phyloP scores from a whole-genome alignment of 2,113 vertebrate species.

The Nyctibius bracteatus region DNA sequence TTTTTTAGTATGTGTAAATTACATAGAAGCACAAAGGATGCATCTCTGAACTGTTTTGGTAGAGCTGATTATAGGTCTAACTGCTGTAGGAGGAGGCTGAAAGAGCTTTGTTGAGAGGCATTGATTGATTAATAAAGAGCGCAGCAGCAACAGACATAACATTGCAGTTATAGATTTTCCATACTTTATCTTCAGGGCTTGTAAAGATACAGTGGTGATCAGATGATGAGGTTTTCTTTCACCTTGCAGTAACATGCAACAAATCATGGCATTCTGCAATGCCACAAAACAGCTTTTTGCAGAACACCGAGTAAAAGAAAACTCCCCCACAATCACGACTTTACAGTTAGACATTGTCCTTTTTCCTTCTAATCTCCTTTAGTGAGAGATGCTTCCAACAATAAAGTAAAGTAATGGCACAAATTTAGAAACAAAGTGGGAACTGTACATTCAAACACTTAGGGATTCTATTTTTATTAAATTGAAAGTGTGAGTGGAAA shows the following conservation, averaged over 20 bases:
- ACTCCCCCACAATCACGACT: constrained; percentile 45
- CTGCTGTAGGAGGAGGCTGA: constrained; percentile 28
- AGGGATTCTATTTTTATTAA: constrained; percentile 58
- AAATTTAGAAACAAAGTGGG: constrained; percentile 65
- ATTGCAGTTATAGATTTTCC: constrained; percentile 47
- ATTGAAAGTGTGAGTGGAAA: constrained; percentile 54
- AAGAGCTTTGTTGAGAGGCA: constrained; percentile 36
- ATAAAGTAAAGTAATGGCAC: constrained; percentile 30
- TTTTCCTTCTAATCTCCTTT: constrained; percentile 24
- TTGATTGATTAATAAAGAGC: constrained; percentile 57
- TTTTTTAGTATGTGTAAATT: constrained; percentile 47
- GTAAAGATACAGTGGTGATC: constrained; percentile 35
- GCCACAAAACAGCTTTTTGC: constrained; percentile 2
- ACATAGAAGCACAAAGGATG: constrained; percentile 32
- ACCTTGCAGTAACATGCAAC: constrained; percentile 1
- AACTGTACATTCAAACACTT: constrained; percentile 54
- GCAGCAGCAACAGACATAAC: constrained; percentile 10
- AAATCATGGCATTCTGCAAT: neutral
- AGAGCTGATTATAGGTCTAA: constrained; percentile 37
- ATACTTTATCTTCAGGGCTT: constrained; percentile 57
- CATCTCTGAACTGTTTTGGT: constrained; percentile 52
- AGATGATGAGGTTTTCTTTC: constrained; percentile 41
- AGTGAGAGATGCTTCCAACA: constrained; percentile 31
- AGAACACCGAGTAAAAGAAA: neutral
- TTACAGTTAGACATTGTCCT: constrained; percentile 37